Conservation (phyloP, 2,113 vertebrate genomes). For the Plestiodon gilberti region DNA sequence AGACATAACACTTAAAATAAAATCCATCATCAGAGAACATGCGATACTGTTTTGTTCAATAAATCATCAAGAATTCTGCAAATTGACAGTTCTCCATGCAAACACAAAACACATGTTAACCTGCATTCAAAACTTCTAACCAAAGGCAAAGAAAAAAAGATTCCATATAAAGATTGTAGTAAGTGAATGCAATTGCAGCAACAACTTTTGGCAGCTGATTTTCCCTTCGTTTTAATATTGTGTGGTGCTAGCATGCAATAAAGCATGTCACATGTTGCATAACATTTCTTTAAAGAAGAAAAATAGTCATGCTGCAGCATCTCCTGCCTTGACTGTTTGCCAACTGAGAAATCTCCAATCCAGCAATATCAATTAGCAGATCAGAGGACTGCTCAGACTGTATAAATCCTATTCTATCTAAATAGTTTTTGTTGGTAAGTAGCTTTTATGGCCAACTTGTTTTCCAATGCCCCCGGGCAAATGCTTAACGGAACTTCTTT, state of each 20-base stretch:
- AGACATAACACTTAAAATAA: neutral
- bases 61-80: too few species aligned
- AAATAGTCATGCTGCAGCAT: neutral
- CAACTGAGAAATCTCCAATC: neutral
- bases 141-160: neutral
- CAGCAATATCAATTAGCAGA: neutral
- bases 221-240: neutral
- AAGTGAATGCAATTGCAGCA: neutral
- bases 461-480: slow-evolving; percentile 46
- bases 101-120: neutral
- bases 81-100: neutral
- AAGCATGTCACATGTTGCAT: neutral
- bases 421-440: neutral
- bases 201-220: neutral
- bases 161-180: neutral
- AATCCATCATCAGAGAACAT: neutral
- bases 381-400: neutral
- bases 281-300: neutral
- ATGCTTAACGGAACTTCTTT: slow-evolving; percentile 38
- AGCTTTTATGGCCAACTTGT: neutral
- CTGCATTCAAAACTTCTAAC: neutral
- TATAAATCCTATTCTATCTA: slow-evolving; percentile 1
- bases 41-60: neutral
- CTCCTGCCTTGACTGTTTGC: neutral
- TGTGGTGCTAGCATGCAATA: neutral